Evolutionary conservation across 2,797 vertebrate species (phyloP), one percentile per base, ranked within the genome.

Genomic region (Macropodus opercularis): DNA sequence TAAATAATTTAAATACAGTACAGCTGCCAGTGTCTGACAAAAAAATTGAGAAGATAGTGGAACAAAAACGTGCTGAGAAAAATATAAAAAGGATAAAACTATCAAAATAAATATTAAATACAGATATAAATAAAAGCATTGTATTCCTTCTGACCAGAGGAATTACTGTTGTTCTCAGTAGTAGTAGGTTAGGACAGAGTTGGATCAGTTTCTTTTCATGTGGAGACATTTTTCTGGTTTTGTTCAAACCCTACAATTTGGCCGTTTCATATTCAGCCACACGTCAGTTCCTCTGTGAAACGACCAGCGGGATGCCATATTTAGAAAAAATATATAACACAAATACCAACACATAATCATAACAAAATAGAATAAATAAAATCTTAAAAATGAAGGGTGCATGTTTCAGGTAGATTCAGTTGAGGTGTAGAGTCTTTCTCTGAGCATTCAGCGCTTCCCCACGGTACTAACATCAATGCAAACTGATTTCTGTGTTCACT

Each of bases 61-160:
- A 83, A 85, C 53, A 85, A 78, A 85, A 77, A 41, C 83, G 87
- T 89, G 88, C 80, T 84, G 81, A 87, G 54, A 77, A 75, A 53
- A 85, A 86, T 64, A 70, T 40, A 71, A 87, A 85, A 86, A 79
- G 62, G 64, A 84, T 78, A 52, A 80, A 54, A 89, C 53, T 73
- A 85, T 80, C 68, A 85, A 93, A 93, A 93, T 94, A 93, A 94
- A 94, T 94, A 93, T 91, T 94, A 93, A 93, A 94, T 93, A 93
- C 83, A 73, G 76, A 77, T 86, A 92, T 93, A 93, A 93, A 94
- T 92, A 90, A 87, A 91, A 72, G 80, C 65, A 87, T 90, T 89
- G 87, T 56, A 88, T 72, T 85, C 58, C 50, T 63, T 69, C 65
- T 66, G 66, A 72, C 42, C 27, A 73, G 55, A 56, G 47, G 54